Evolutionary conservation across 2,888 invertebrate genomes (phyloP).

Genomic region (Callosobruchus maculatus): DNA sequence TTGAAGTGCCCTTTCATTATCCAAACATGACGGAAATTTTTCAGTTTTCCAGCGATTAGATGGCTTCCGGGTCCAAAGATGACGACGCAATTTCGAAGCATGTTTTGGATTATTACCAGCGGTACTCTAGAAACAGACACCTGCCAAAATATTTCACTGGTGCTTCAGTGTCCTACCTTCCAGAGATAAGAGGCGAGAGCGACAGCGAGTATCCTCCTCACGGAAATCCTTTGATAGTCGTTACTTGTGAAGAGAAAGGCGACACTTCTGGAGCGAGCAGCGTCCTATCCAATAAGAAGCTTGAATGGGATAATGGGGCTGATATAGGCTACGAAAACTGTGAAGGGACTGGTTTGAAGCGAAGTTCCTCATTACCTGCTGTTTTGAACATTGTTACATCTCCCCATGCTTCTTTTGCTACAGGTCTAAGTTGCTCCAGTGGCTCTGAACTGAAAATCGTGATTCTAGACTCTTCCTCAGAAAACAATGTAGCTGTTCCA

Average conservation of each 20-base stretch:
- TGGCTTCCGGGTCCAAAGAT: slow-evolving; percentile 18
- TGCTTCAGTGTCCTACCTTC: slow-evolving; percentile 32
- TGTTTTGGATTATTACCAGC: slow-evolving; percentile 64
- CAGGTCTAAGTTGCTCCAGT: background rate
- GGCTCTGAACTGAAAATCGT: background rate
- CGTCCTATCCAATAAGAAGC: slow-evolving; percentile 66
- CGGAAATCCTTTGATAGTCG: slow-evolving; percentile 12
- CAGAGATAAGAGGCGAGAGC: slow-evolving; percentile 20
- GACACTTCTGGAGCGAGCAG: slow-evolving; percentile 69
- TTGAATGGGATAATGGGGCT: slow-evolving; percentile 87
- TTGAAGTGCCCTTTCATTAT: background rate
- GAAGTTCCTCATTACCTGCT: slow-evolving; percentile 42
- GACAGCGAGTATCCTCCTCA: slow-evolving; percentile 16
- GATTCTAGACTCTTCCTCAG: background rate
- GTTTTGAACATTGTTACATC: slow-evolving; percentile 8
- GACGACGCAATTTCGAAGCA: slow-evolving; percentile 34
- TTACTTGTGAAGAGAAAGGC: slow-evolving; percentile 13
- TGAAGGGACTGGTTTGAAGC: slow-evolving; percentile 37
- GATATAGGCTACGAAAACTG: slow-evolving; percentile 70
- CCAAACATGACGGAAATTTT: background rate
- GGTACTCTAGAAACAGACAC: slow-evolving; percentile 63
- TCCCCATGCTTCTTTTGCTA: background rate
- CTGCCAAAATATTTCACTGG: slow-evolving; percentile 64
- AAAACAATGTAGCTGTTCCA: background rate
- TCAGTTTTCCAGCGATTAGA: slow-evolving; percentile 5